Conservation (phyloP, 2,888 invertebrate species). For the Tigriopus californicus region DNA sequence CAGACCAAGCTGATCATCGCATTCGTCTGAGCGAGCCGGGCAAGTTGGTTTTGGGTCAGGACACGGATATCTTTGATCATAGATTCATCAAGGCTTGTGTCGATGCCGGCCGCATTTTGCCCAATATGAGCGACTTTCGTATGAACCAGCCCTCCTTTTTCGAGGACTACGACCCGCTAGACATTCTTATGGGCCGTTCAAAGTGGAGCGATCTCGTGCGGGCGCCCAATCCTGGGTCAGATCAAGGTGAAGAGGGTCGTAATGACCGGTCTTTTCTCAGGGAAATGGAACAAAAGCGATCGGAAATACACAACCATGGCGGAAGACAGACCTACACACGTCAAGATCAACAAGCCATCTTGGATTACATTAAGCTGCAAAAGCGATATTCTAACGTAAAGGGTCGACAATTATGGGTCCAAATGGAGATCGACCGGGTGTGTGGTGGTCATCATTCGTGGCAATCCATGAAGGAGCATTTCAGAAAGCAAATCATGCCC, state of each 20-base stretch:
- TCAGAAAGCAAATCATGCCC: neutral
- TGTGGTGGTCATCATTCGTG: neutral
- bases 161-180: neutral
- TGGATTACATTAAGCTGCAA: neutral
- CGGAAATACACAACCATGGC: neutral
- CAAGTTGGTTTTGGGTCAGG: too few species aligned
- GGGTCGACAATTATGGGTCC: neutral
- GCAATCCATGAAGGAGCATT: slow-evolving; percentile 3
- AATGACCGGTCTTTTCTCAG: too few species aligned
- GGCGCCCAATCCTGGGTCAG: too few species aligned
- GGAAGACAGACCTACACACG: neutral
- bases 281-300: neutral
- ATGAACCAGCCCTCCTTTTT: neutral
- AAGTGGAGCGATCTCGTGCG: neutral
- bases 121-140: neutral
- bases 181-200: neutral
- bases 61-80: too few species aligned
- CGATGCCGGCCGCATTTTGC: too few species aligned
- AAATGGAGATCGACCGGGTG: neutral
- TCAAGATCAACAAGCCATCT: neutral
- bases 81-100: too few species aligned
- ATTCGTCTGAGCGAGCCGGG: too few species aligned
- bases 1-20: too few species aligned
- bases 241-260: too few species aligned
- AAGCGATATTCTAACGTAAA: neutral